These are phyloP conservation scores for Umimayanthus kanabou DNA, from an alignment of 92 coral and sea anemone genomes.

Conservation along the genomic window DNA sequence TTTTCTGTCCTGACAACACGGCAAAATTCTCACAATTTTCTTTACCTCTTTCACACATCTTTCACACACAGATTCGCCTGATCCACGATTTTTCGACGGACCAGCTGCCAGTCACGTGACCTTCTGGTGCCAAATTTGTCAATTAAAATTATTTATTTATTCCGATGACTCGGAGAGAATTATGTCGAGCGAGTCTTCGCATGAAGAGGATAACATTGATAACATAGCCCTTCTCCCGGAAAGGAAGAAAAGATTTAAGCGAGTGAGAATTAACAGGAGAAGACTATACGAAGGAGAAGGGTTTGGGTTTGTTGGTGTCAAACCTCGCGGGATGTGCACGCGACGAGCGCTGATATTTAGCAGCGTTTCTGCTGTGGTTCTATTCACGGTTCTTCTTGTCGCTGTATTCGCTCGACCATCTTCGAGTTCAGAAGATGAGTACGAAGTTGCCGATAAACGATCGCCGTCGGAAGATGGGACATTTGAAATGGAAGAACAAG, in stretches of 20 bases:
- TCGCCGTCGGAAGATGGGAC: slow-evolving; percentile 55
- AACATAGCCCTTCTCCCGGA: slow-evolving; percentile 80
- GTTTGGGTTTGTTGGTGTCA: not conserved
- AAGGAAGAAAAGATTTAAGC: slow-evolving; percentile 48
- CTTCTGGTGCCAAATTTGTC: slow-evolving; percentile 16
- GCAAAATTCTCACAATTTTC: not conserved
- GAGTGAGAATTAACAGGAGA: slow-evolving; percentile 52
- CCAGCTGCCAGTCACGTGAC: slow-evolving; percentile 40
- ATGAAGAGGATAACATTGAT: slow-evolving; percentile 67
- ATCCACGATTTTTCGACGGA: not conserved
- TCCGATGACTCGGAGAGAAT: slow-evolving; percentile 31
- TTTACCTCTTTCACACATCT: not conserved
- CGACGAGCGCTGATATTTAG: slow-evolving; percentile 65
- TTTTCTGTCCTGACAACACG: not conserved
- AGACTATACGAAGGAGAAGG: slow-evolving; percentile 50
- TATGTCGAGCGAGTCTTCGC: slow-evolving; percentile 46
- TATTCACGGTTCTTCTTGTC: slow-evolving; percentile 68
- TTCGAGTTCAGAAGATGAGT: slow-evolving; percentile 64
- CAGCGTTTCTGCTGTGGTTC: slow-evolving; percentile 57
- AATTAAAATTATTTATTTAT: slow-evolving; percentile 33
- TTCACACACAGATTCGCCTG: not conserved
- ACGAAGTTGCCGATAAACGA: slow-evolving; percentile 45
- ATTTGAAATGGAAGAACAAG: slow-evolving; percentile 7
- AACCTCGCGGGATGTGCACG: slow-evolving; percentile 64
- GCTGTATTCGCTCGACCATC: slow-evolving; percentile 82